A percentile compares a stretch with the other conserved stretches of the same genome.
phyloP scores from a whole-genome alignment of 2,888 invertebrate species.

The Griposia aprilina region DNA sequence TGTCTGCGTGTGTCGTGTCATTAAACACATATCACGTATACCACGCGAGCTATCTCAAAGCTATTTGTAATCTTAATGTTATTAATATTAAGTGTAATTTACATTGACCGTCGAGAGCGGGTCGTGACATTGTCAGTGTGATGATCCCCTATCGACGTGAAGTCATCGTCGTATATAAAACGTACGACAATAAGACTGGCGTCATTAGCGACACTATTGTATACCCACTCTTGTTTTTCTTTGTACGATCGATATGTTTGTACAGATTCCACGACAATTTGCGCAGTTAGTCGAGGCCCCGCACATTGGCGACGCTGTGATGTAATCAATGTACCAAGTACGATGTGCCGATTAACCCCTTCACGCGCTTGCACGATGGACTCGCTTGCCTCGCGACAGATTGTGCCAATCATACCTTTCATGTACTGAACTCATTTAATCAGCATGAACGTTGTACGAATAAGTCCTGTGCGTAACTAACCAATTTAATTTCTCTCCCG shows the following conservation, averaged over 20 bases:
- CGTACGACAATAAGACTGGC: conserved; percentile 75
- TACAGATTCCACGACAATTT: conserved; percentile 84
- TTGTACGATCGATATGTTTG: conserved; percentile 81
- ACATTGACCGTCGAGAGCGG: conserved; percentile 66
- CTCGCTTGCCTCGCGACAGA: conserved; percentile 35
- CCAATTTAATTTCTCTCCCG: conserved; percentile 49
- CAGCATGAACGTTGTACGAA: conserved; percentile 43
- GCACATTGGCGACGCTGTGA: conserved; percentile 74
- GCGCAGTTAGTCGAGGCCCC: conserved; percentile 80
- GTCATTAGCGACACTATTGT: conserved; percentile 80
- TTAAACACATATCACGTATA: conserved; percentile 33
- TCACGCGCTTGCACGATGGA: conserved; percentile 37
- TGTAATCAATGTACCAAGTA: conserved; percentile 74
- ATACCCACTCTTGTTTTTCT: conserved; percentile 80
- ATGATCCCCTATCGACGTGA: conserved; percentile 80
- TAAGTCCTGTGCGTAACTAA: conserved; percentile 31
- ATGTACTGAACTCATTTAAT: conserved; percentile 37
- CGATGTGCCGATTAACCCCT: conserved; percentile 39
- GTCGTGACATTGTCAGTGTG: conserved; percentile 79
- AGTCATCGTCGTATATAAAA: conserved; percentile 81
- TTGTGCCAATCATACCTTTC: conserved; percentile 48
- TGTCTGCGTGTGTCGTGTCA: conserved; percentile 36
- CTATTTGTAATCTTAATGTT: conserved; percentile 47
- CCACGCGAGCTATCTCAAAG: conserved; percentile 17
- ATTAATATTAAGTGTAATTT: conserved; percentile 55